Conservation (phyloP, 2,113 vertebrate genomes). For the Ciconia maguari region DNA sequence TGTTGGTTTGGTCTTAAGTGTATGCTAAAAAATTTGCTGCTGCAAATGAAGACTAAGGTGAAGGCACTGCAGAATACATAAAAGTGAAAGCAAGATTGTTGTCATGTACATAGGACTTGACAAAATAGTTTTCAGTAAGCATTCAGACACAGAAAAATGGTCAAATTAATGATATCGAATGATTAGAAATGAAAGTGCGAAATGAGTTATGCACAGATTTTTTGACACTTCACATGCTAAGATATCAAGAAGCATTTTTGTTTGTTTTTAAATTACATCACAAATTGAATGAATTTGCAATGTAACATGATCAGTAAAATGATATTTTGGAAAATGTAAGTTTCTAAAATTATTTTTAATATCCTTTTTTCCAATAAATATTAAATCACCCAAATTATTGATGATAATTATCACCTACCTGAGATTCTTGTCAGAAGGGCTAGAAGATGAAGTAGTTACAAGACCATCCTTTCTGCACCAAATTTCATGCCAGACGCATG, state of each 20-base stretch:
- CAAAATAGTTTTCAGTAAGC: background rate
- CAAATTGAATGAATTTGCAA: background rate
- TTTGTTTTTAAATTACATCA: background rate
- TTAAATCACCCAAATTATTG: background rate
- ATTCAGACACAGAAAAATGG: background rate
- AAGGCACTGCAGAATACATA: background rate
- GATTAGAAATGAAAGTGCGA: background rate
- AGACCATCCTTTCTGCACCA: background rate
- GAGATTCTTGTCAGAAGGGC: background rate
- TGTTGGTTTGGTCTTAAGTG: background rate
- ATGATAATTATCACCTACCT: background rate
- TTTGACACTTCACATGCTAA: background rate
- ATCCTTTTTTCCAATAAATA: background rate
- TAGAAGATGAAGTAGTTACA: background rate
- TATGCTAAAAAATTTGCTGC: background rate
- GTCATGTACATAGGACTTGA: background rate
- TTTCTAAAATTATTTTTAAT: background rate
- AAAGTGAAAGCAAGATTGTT: background rate
- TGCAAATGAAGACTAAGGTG: background rate
- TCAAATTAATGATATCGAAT: background rate
- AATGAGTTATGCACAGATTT: background rate
- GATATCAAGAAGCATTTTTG: background rate
- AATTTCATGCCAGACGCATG: background rate
- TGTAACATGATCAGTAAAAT: background rate
- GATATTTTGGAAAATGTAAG: background rate